Evolutionary conservation across 2,888 invertebrate species (phyloP).

Genomic region (Auanema freiburgensis): DNA sequence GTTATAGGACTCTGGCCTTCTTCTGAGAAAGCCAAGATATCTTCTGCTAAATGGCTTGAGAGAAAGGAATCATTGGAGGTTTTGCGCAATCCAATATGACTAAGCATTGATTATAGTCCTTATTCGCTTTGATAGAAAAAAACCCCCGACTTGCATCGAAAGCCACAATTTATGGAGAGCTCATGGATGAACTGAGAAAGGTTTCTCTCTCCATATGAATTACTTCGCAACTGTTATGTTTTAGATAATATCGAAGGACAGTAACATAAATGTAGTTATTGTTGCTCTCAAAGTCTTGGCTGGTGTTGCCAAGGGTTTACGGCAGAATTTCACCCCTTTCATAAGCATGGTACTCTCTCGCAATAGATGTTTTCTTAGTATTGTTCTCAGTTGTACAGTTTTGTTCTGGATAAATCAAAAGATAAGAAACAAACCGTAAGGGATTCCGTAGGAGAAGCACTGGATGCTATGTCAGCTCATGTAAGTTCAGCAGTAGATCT

Average conservation of each 20-base stretch:
- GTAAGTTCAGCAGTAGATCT: slow-evolving; percentile 67
- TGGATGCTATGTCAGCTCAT: slow-evolving; percentile 82
- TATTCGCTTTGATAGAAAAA: slow-evolving; percentile 29
- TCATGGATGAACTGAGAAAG: slow-evolving; percentile 44
- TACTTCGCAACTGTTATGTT: background rate
- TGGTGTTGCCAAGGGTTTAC: slow-evolving; percentile 80
- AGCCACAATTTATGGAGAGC: slow-evolving; percentile 36
- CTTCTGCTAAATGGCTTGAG: slow-evolving; percentile 42
- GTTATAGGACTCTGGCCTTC: slow-evolving; percentile 36
- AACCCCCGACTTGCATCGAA: slow-evolving; percentile 38
- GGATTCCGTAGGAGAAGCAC: slow-evolving; percentile 80
- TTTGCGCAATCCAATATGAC: background rate
- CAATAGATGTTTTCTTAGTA: background rate
- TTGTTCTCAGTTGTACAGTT: slow-evolving; percentile 1
- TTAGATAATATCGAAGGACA: slow-evolving; percentile 85
- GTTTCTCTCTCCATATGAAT: slow-evolving; percentile 12
- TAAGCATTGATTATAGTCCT: slow-evolving; percentile 22
- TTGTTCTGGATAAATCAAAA: slow-evolving; percentile 88
- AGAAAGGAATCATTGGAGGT: slow-evolving; percentile 44
- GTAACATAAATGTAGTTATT: slow-evolving; percentile 88
- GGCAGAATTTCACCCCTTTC: slow-evolving; percentile 84
- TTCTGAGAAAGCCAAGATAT: background rate
- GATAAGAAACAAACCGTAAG: slow-evolving; percentile 93
- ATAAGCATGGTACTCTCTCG: slow-evolving; percentile 67
- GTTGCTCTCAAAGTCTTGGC: slow-evolving; percentile 81